These are phyloP conservation scores for Lepidurus packardi DNA, from an alignment of 1,140 invertebrate species.

Conservation along the genomic window DNA sequence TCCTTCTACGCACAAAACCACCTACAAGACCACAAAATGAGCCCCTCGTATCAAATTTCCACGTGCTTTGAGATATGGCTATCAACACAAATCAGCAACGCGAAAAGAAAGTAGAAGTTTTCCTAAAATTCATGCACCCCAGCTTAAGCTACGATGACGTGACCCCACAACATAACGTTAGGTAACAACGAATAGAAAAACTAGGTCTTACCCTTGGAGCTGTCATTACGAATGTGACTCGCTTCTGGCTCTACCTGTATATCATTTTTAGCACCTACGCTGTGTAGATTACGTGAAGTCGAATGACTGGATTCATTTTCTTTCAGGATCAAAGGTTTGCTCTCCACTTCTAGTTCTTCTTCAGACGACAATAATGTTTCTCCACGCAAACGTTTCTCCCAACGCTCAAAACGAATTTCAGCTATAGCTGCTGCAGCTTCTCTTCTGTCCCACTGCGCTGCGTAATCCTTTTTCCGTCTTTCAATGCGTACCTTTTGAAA, in stretches of 20 bases:
- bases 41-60: too few relatives aligned
- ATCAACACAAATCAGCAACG: too few relatives aligned
- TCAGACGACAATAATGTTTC: background rate
- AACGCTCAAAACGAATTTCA: background rate
- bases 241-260: conserved; percentile 21
- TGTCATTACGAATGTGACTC: conserved; percentile 14
- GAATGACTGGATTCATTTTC: background rate
- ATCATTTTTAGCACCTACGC: conserved; percentile 4
- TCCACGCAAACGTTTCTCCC: background rate
- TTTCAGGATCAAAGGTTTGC: background rate
- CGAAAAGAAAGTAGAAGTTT: too few relatives aligned
- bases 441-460: background rate
- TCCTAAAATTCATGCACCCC: too few relatives aligned
- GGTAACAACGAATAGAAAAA: background rate
- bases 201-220: background rate
- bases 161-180: background rate
- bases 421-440: background rate
- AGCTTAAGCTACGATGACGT: too few relatives aligned
- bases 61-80: too few relatives aligned
- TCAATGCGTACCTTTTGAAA: background rate
- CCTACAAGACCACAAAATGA: background rate
- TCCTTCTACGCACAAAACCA: background rate
- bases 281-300: background rate
- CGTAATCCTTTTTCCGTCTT: background rate
- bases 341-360: background rate